A percentile compares a stretch with the other conserved stretches of the same genome.
Evolutionary conservation across 30 jellyfish, hydroid and myxozoan species (phyloP).

Genomic region (Sanderia malayensis): DNA sequence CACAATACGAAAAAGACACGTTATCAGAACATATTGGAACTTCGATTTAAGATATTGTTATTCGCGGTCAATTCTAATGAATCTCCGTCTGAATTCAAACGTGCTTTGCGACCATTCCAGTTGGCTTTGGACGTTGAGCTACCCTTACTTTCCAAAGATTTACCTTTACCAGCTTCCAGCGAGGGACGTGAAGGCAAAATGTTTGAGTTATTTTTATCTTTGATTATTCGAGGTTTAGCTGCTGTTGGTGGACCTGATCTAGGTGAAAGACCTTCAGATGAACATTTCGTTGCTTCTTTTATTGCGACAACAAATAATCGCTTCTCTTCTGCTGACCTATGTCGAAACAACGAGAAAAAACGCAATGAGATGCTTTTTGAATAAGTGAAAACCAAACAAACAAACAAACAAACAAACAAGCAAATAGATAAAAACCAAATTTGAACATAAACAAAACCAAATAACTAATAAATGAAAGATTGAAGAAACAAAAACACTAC

Average conservation of each 20-base stretch:
- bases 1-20: too few relatives aligned
- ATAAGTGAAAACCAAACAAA: neutral
- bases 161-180: neutral
- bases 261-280: constrained; percentile 5
- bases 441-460: neutral
- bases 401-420: neutral
- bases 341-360: neutral
- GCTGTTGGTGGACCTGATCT: neutral
- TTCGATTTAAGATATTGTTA: too few relatives aligned
- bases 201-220: neutral
- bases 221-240: neutral
- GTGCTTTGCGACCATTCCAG: neutral
- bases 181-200: neutral
- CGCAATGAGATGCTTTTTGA: neutral
- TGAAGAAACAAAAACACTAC: constrained; percentile 54
- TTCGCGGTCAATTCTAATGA: neutral
- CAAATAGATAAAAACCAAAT: neutral
- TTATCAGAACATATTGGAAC: too few relatives aligned
- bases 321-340: constrained; percentile 95
- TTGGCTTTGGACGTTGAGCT: neutral
- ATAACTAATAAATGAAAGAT: neutral
- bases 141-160: neutral
- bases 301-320: constrained; percentile 81
- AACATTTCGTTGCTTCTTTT: constrained; percentile 76
- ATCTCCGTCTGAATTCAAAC: neutral